These are phyloP conservation scores for Orycteropus afer DNA, from an alignment of 2,113 vertebrate genomes.

Conservation along the genomic window DNA sequence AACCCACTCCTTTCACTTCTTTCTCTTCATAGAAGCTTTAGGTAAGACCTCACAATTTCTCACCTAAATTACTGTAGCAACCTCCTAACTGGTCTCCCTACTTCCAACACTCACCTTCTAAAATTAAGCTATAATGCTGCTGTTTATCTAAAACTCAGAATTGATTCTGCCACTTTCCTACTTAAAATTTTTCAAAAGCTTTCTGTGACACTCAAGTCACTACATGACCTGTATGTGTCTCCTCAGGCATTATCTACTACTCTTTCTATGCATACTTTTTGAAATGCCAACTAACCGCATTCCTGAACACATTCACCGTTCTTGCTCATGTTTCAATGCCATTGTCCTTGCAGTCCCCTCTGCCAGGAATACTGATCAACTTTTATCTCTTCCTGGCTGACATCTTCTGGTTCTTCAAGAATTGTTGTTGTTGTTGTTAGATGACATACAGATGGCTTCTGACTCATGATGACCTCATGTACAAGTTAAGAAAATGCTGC, in stretches of 20 bases:
- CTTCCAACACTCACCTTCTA: neutral
- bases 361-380: neutral
- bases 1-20: neutral
- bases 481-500: too few relatives aligned
- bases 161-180: neutral
- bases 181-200: neutral
- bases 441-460: too few relatives aligned
- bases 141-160: neutral
- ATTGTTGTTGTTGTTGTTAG: too few relatives aligned
- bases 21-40: neutral
- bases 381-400: neutral
- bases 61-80: neutral
- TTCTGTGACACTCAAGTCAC: neutral
- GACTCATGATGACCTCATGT: too few relatives aligned
- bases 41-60: neutral
- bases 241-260: neutral
- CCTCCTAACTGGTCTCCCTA: neutral
- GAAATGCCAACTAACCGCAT: neutral
- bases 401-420: neutral
- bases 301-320: neutral
- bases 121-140: neutral
- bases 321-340: neutral
- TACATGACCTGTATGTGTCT: neutral
- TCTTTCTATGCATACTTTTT: neutral
- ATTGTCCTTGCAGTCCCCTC: neutral